phyloP scores from a whole-genome alignment of 2,113 vertebrate genomes.

The Variabilichromis moorii region DNA sequence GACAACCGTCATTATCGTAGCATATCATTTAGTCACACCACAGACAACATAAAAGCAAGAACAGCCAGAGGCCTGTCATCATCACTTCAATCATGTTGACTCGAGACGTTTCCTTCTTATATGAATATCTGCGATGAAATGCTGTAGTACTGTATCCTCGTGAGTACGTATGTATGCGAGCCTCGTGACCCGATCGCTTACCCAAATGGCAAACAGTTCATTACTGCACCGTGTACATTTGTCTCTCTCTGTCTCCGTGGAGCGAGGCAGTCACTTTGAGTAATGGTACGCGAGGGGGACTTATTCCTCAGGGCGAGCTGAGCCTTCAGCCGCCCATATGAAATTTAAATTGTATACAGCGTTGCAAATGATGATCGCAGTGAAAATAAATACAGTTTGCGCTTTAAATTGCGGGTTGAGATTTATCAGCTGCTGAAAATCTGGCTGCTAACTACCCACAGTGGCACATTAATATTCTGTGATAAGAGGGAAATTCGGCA shows the following conservation, averaged over 20 bases:
- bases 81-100: not conserved
- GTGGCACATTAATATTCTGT: not conserved
- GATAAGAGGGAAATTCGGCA: not conserved
- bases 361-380: not conserved
- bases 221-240: not conserved
- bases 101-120: not conserved
- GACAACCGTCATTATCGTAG: not conserved
- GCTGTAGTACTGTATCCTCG: not conserved
- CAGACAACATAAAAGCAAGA: not conserved
- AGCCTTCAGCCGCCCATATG: not conserved
- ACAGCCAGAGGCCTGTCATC: constrained; percentile 4
- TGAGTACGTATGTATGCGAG: not conserved
- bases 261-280: not conserved
- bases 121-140: not conserved
- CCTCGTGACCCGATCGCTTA: not conserved
- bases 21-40: constrained; percentile 14
- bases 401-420: not conserved
- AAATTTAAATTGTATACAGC: not conserved
- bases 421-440: constrained; percentile 2
- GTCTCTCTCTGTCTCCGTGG: not conserved
- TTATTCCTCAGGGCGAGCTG: not conserved
- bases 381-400: not conserved
- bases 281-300: not conserved
- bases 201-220: not conserved
- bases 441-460: not conserved